Evolutionary conservation across 2,797 vertebrate species (phyloP).

Genomic region (Xerus rutilus): DNA sequence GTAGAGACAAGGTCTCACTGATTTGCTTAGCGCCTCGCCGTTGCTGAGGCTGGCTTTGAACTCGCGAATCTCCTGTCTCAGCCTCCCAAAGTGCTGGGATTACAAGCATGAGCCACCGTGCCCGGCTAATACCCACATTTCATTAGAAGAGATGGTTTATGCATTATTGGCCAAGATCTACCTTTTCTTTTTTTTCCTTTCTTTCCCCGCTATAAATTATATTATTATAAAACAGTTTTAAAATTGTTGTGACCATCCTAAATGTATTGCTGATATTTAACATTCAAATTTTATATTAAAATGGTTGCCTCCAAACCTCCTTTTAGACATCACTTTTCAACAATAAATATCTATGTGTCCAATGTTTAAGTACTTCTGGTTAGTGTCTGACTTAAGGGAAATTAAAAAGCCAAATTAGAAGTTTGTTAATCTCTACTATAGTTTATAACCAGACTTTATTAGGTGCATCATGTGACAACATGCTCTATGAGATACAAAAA

Average conservation of each 20-base stretch:
- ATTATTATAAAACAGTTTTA: constrained; percentile 52
- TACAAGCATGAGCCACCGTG: too few species aligned
- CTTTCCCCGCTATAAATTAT: neutral
- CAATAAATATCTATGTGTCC: neutral
- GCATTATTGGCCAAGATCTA: neutral
- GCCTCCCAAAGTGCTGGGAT: too few species aligned
- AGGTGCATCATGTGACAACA: constrained; percentile 9
- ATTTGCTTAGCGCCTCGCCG: too few species aligned
- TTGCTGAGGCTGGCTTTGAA: too few species aligned
- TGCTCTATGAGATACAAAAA: constrained; percentile 52
- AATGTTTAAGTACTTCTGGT: constrained; percentile 28
- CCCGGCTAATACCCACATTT: neutral
- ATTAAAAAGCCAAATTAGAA: constrained; percentile 48
- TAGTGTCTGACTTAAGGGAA: constrained; percentile 33
- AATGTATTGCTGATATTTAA: constrained; percentile 40
- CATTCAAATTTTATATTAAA: constrained; percentile 41
- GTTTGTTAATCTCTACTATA: neutral
- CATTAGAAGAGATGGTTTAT: constrained; percentile 30
- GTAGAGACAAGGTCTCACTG: too few species aligned
- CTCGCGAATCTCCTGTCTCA: too few species aligned
- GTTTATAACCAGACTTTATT: constrained; percentile 56
- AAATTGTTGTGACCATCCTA: constrained; percentile 34
- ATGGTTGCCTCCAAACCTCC: constrained; percentile 17
- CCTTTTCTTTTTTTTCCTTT: neutral
- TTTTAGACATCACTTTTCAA: constrained; percentile 61